Percentiles rank a stretch among this genome's conserved stretches.
Evolutionary conservation across 2,113 vertebrate genomes (phyloP).

Genomic region (Neodon shergylaensis): DNA sequence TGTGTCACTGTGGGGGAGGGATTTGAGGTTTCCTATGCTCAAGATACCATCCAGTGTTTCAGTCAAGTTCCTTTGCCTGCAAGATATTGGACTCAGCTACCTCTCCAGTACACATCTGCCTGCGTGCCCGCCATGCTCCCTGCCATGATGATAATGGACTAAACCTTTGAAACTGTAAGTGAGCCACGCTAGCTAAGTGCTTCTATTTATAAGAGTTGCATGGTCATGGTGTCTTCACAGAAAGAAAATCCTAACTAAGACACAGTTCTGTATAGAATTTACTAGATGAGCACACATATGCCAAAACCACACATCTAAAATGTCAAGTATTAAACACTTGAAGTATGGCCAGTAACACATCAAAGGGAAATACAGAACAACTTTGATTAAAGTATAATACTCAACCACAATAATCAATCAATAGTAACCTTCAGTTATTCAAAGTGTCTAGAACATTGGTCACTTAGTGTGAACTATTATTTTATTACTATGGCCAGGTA

Average conservation of each 20-base stretch:
- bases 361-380: neutral
- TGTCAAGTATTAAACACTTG: neutral
- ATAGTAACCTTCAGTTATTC: neutral
- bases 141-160: neutral
- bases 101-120: neutral
- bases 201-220: neutral
- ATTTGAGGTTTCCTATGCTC: neutral
- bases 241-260: neutral
- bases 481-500: neutral
- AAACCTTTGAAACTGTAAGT: neutral
- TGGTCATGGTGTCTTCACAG: neutral
- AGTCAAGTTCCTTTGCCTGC: neutral
- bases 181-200: neutral
- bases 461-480: neutral
- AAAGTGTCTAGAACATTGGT: neutral
- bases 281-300: neutral
- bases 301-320: neutral
- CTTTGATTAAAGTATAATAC: neutral
- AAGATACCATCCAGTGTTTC: neutral
- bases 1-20: neutral
- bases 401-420: neutral
- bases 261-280: neutral
- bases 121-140: neutral
- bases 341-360: neutral
- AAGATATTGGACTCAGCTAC: neutral